phyloP scores from a whole-genome alignment of 1,140 invertebrate genomes.

The Belonocnema kinseyi region DNA sequence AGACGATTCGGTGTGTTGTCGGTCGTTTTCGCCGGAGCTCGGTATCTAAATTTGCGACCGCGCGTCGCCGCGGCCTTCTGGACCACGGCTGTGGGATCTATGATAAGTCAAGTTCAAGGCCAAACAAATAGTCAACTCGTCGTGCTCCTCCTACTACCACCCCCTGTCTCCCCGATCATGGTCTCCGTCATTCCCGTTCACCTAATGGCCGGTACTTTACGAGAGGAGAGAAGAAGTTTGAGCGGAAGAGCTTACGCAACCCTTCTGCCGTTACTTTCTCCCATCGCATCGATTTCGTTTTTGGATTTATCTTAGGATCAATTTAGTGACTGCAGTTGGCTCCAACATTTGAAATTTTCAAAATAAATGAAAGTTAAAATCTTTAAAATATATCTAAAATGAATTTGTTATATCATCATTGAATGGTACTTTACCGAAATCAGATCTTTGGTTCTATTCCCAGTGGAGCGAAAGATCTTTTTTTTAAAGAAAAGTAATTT shows the following conservation, averaged over 20 bases:
- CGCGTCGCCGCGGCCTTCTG: slow-evolving; percentile 57
- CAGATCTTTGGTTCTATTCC: too few relatives aligned
- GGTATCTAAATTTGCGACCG: slow-evolving; percentile 67
- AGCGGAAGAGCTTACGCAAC: slow-evolving; percentile 58
- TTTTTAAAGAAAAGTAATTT: too few relatives aligned
- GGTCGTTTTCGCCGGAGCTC: slow-evolving; percentile 58
- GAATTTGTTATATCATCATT: too few relatives aligned
- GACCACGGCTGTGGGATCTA: slow-evolving; percentile 56
- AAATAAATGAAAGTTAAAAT: too few relatives aligned
- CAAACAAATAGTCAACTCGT: slow-evolving; percentile 51
- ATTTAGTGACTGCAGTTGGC: too few relatives aligned
- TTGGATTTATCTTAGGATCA: neutral
- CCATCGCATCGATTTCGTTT: neutral
- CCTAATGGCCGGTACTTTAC: slow-evolving; percentile 6
- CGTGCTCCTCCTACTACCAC: slow-evolving; percentile 38
- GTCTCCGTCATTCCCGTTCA: slow-evolving; percentile 18
- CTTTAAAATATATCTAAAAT: too few relatives aligned
- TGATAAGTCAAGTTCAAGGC: slow-evolving; percentile 70
- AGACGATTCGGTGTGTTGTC: neutral
- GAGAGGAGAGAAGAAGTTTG: slow-evolving; percentile 1
- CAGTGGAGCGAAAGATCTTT: too few relatives aligned
- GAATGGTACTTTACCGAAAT: too few relatives aligned
- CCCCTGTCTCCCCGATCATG: slow-evolving; percentile 31
- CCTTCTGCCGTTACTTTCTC: slow-evolving; percentile 59
- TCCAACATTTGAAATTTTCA: too few relatives aligned